Conservation (phyloP, 2,113 vertebrate species). For the Epinephelus moara region DNA sequence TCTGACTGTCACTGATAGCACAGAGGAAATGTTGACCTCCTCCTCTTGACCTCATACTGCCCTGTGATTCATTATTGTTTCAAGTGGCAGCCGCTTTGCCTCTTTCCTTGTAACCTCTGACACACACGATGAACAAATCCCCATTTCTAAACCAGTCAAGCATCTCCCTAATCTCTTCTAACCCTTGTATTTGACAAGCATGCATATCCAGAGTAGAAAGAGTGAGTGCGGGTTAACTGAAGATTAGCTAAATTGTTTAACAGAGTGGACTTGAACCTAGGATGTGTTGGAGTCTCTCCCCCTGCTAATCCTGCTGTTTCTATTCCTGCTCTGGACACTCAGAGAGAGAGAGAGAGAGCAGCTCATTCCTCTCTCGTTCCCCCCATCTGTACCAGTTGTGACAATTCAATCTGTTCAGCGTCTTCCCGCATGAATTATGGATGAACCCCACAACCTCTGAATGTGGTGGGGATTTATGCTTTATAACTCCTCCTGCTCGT, state of each 20-base stretch:
- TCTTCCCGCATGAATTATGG: constrained; percentile 72
- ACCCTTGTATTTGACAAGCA: constrained; percentile 19
- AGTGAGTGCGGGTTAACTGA: constrained; percentile 24
- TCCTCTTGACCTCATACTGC: constrained; percentile 17
- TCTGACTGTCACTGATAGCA: neutral
- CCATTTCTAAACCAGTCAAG: constrained; percentile 34
- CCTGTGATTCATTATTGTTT: constrained; percentile 2
- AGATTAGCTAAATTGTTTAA: constrained; percentile 45
- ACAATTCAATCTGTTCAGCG: constrained; percentile 70
- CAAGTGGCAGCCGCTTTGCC: constrained; percentile 6
- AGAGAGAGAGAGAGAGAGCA: constrained; percentile 10
- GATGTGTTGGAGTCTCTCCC: constrained; percentile 3
- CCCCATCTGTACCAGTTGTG: constrained; percentile 52
- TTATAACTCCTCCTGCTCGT: constrained; percentile 47
- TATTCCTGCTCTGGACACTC: constrained; percentile 18
- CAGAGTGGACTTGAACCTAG: constrained; percentile 43
- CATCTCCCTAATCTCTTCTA: constrained; percentile 35
- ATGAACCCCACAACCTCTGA: constrained; percentile 59
- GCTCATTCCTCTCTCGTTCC: constrained; percentile 40
- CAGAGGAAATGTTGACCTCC: neutral
- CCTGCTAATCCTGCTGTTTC: constrained; percentile 30
- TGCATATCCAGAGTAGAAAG: neutral
- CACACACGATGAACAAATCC: constrained; percentile 27
- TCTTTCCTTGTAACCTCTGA: constrained; percentile 34
- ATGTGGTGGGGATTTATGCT: constrained; percentile 53